Evolutionary conservation across 23 tunicate species (phyloP).

Genomic region (Aplidium turbinatum): DNA sequence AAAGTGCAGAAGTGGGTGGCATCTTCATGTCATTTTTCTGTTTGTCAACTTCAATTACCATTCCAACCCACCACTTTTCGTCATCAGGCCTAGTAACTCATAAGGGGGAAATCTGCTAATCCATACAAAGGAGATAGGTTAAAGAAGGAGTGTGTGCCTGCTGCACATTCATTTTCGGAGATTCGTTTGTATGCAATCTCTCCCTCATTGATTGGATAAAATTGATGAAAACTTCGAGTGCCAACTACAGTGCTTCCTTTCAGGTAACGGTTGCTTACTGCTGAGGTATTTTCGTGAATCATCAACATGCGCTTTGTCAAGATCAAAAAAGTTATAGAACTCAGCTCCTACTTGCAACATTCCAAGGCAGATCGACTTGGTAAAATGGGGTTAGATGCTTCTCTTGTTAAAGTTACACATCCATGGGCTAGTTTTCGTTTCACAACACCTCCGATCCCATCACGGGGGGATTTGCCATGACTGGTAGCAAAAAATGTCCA

Average conservation of each 20-base stretch:
- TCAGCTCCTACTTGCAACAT: constrained; percentile 2
- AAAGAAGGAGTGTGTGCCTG: neutral
- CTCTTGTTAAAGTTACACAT: constrained; percentile 5
- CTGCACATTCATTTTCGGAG: neutral
- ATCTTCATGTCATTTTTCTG: neutral
- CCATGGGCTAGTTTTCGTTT: constrained; percentile 6
- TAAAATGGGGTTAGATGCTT: neutral
- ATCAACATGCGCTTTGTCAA: too few species aligned
- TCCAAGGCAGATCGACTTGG: constrained; percentile 1
- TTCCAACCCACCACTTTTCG: constrained; percentile 21
- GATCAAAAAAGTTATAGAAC: constrained; percentile 1
- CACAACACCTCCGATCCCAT: constrained; percentile 3
- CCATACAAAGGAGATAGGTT: neutral
- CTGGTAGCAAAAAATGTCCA: constrained; percentile 12
- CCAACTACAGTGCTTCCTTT: constrained; percentile 19
- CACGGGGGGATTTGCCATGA: too few species aligned
- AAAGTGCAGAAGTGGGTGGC: too few species aligned
- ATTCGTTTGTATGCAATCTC: neutral
- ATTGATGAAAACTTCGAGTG: constrained; percentile 10
- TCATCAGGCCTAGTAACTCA: neutral
- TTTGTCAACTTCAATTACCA: neutral
- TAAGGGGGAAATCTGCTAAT: neutral
- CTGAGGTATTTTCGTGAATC: too few species aligned
- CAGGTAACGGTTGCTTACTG: constrained; percentile 2
- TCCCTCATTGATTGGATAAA: neutral